Evolutionary conservation across 2,797 vertebrate species (phyloP), one percentile per base, ranked within the genome.

Genomic region (Diglossa cyanea): DNA sequence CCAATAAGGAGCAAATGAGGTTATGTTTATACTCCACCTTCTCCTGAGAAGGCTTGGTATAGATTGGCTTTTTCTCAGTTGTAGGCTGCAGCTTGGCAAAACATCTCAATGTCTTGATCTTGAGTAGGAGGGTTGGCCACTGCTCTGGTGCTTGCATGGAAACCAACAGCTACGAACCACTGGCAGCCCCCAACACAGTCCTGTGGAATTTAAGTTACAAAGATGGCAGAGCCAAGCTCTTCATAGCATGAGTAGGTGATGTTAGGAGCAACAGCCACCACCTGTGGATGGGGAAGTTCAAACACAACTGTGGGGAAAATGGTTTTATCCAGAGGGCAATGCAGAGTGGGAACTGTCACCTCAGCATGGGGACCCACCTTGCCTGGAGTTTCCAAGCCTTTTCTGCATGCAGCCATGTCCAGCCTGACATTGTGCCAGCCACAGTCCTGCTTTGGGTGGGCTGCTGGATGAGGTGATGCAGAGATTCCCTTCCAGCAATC

Each of bases 141-240:
- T 6, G 35, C 26, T 28, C 53, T 3, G 1, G 17, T 19, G 47
- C 20, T 75, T 7, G 1, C 1, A 5, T 10, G 42, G 71, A 35
- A 62, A 48, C 3, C 0, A 0, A 16, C 0, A 60, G 33, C 33
- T 68, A 4, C 0, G 0, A 24, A 40, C 47, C 8, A 1, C 37
- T 30, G 78, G 23, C 60, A 90, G 39, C 54, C 44, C 55, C 39
- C 3, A 2, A 20, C 57, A 13, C 11, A n/a, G 17, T 17, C 39
- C 5, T 11, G 5, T 1, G 1, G n/a, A 75, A 33, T 28, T 3
- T 4, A 71, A 53, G 62, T 21, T 55, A 28, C 13, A 28, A 48
- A 60, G 48, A 7, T 1, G 65, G 53, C 25, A 37, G 33, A 68
- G 39, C 40, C 79, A 35, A 70, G n/a, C 23, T 68, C 33, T 47